Conservation (phyloP, 2,113 vertebrate species). For the Columbina picui region DNA sequence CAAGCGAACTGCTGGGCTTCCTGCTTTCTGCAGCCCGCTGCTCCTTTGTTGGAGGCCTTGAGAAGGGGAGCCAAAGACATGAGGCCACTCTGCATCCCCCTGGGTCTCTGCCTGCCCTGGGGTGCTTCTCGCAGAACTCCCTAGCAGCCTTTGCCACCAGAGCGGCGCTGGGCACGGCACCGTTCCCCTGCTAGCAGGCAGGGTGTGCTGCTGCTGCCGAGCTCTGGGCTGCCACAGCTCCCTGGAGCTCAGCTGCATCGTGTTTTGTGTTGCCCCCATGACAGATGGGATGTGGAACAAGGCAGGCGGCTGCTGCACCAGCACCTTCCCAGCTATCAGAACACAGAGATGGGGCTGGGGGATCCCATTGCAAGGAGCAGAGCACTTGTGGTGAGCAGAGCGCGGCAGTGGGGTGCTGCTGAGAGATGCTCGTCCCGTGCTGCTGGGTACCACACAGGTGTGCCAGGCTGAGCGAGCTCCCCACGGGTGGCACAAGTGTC, state of each 20-base stretch:
- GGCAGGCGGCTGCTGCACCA: not conserved
- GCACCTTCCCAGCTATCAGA: not conserved
- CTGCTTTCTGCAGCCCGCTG: not conserved
- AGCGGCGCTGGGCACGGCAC: not conserved
- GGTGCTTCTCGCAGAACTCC: not conserved
- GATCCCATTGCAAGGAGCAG: not conserved
- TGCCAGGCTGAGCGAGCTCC: not conserved
- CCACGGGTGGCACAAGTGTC: rapidly evolving
- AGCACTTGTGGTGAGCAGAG: not conserved
- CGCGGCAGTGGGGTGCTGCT: not conserved
- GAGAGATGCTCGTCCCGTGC: rapidly evolving
- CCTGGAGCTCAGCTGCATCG: not conserved
- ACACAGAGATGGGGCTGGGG: rapidly evolving
- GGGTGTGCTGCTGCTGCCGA: not conserved
- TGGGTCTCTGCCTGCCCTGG: not conserved
- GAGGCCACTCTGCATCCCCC: not conserved
- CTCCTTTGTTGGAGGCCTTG: not conserved
- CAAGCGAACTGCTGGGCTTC: not conserved
- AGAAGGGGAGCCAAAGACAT: not conserved
- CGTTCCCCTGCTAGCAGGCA: not conserved
- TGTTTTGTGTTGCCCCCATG: not conserved
- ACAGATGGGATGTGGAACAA: not conserved
- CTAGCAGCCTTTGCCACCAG: not conserved
- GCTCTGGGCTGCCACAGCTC: not conserved
- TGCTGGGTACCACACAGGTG: not conserved